Base-by-base conservation (phyloP, 1,140 invertebrate species). In the Radopholus similis region DNA sequence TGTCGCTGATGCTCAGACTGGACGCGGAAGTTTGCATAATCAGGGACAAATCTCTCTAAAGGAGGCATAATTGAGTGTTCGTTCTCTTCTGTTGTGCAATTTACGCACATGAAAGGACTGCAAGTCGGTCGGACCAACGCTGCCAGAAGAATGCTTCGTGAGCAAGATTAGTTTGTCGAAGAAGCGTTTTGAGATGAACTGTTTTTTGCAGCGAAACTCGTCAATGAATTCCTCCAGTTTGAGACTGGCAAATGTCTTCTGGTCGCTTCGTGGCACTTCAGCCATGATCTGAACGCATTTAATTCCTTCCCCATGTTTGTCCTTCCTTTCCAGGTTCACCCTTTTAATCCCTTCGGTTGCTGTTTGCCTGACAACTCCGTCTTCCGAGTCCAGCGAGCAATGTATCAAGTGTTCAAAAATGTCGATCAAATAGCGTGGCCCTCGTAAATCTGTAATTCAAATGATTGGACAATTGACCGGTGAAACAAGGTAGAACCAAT, bases 131-230 rank as follows among this genome's bases (percentile, higher is more conserved):
- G 49, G 32, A 2, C 18, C 21, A 49, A 62, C 11, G 4, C 47
- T 62, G 4, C 11, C 28, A 11, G 40, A 26, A 35, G 59, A 47
- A 62, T 47, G 49, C 21, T 35, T 42, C 13, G 18, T 21, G 11
- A 62, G 32, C 40, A 62, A 62, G 30, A 47, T 51, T 9, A 62
- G 42, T 62, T 42, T 62, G 21, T 62, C 37, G 9, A 62, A 62
- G 32, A 62, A 62, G 28, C 40, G 30, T 11, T n/a, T 26, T 4
- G 40, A 62, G 49, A 62, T 62, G 38, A 47, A n/a, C 30, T 4
- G 15, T 51, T 49, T 62, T 13, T 62, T 62, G 18, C 47, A 34
- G 6, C 26, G 30, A 30, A 62, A 62, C n/a, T 62, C 9, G 21
- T 62, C 49, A 62, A 62, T 28, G 2, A 62, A 18, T 6, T 28